phyloP scores from a whole-genome alignment of 2,888 invertebrate genomes.

The Boloria selene region DNA sequence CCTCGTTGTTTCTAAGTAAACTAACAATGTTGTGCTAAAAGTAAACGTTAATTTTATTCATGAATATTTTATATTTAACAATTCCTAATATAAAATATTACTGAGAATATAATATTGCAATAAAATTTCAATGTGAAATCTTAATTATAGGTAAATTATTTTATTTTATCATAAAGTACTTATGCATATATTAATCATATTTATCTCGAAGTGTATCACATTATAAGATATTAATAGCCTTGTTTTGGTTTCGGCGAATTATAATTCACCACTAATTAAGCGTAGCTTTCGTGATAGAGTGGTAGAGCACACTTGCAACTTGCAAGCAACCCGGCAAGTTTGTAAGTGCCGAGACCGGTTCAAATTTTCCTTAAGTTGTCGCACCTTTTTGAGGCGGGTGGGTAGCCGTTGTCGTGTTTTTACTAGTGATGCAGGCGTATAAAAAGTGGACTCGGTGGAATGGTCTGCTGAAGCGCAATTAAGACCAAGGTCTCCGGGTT shows the following conservation, averaged over 20 bases:
- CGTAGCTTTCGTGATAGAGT: conserved; percentile 69
- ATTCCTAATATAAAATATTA: no score
- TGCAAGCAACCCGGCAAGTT: conserved; percentile 61
- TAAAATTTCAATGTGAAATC: no score
- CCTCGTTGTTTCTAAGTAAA: no score
- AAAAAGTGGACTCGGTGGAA: conserved; percentile 79
- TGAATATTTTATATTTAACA: no score
- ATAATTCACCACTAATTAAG: conserved; percentile 28
- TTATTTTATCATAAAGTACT: conserved; percentile 20
- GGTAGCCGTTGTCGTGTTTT: conserved; percentile 73
- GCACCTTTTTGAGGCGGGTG: conserved; percentile 65
- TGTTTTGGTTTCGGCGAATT: conserved; percentile 2
- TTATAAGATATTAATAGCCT: not conserved
- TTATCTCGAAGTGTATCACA: not conserved
- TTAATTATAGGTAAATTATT: no score
- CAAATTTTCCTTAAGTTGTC: conserved; percentile 58
- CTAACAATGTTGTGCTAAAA: no score
- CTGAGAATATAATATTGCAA: no score
- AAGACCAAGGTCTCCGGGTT: conserved; percentile 83
- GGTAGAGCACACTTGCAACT: conserved; percentile 44
- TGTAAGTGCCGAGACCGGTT: conserved; percentile 54
- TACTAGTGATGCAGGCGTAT: conserved; percentile 81
- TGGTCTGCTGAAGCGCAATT: conserved; percentile 80
- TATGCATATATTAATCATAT: not conserved
- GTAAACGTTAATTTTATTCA: no score